phyloP scores from a whole-genome alignment of 92 coral and sea anemone species.

The Epizoanthus illoricatus region DNA sequence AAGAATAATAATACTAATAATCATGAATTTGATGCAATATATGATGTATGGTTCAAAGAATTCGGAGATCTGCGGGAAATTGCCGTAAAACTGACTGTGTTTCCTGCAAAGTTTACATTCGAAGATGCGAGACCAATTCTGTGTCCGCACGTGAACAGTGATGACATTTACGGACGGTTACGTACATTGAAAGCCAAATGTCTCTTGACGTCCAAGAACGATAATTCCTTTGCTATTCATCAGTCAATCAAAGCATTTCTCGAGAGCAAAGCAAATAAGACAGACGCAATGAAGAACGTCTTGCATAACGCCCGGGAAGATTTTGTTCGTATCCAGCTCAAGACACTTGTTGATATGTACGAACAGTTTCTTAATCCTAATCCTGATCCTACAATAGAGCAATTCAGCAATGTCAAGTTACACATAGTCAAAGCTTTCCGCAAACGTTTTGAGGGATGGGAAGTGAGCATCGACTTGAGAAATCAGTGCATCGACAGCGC shows the following conservation, averaged over 20 bases:
- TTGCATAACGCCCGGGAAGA: slow-evolving; percentile 8
- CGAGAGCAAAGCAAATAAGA: neutral
- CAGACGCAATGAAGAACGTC: neutral
- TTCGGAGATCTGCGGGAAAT: neutral
- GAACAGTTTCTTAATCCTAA: neutral
- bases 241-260: slow-evolving; percentile 22
- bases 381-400: neutral
- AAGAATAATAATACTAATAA: too few relatives aligned
- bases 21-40: neutral
- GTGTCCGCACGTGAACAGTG: neutral
- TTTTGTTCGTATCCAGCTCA: neutral
- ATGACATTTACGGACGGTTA: neutral
- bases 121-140: neutral
- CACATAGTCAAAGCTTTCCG: slow-evolving; percentile 4
- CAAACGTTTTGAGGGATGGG: slow-evolving; percentile 2
- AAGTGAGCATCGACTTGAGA: neutral
- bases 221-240: neutral
- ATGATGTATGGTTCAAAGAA: neutral
- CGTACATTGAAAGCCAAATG: neutral
- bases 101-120: neutral
- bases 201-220: neutral
- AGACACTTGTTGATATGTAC: neutral
- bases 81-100: slow-evolving; percentile 1
- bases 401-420: neutral
- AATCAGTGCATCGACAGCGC: neutral